Conservation (phyloP, 2,113 vertebrate genomes). For the Saccopteryx leptura region DNA sequence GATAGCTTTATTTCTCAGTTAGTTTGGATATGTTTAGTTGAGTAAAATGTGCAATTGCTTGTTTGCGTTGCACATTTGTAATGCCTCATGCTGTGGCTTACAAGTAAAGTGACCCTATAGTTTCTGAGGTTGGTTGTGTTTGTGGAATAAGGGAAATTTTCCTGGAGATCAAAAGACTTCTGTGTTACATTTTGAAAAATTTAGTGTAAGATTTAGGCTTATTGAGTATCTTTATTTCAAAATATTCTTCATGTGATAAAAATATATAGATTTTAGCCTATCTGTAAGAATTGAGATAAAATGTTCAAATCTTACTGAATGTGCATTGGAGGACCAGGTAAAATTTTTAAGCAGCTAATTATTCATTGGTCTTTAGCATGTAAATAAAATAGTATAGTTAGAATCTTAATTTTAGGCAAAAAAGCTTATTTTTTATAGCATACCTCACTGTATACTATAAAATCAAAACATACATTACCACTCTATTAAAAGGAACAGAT, state of each 20-base stretch:
- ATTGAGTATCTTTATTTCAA: slow-evolving; percentile 49
- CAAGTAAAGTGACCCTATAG: background rate
- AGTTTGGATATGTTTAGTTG: background rate
- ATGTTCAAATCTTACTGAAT: background rate
- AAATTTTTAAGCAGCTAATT: slow-evolving; percentile 31
- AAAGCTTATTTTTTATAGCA: background rate
- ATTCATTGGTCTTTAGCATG: background rate
- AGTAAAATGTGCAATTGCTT: background rate
- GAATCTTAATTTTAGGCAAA: slow-evolving; percentile 40
- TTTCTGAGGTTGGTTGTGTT: slow-evolving; percentile 7
- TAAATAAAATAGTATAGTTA: slow-evolving; percentile 7
- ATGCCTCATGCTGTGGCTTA: background rate
- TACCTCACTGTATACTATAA: background rate
- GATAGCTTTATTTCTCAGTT: background rate
- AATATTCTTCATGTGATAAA: background rate
- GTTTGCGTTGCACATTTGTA: slow-evolving; percentile 42
- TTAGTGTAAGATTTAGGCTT: background rate
- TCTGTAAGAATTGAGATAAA: slow-evolving; percentile 41
- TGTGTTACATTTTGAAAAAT: background rate
- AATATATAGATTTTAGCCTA: slow-evolving; percentile 27
- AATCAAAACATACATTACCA: background rate
- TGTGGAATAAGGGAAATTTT: slow-evolving; percentile 1
- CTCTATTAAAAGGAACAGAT: background rate
- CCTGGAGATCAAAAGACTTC: slow-evolving; percentile 15
- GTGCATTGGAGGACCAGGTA: background rate